Percentiles rank a stretch among this genome's conserved stretches.
phyloP scores from a whole-genome alignment of 2,888 invertebrate species.

The Hoplodrina blanda region DNA sequence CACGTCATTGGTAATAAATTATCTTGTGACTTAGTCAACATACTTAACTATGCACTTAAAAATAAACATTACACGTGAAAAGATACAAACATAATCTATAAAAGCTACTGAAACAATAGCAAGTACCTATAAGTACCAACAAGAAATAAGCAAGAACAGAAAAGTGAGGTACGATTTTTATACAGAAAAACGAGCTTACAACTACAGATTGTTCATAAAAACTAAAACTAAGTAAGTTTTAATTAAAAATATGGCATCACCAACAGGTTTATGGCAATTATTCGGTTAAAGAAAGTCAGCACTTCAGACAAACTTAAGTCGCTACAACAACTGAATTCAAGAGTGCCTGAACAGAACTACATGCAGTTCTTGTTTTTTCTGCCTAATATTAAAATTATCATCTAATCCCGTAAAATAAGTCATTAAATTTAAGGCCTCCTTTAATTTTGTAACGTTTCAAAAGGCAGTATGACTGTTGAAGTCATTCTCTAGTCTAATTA shows the following conservation, averaged over 20 bases:
- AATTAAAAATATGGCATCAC: conserved; percentile 86
- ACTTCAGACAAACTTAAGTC: conserved; percentile 47
- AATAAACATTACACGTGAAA: conserved; percentile 73
- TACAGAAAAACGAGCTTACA: conserved; percentile 77
- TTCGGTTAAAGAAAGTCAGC: conserved; percentile 68
- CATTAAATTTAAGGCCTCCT: conserved; percentile 59
- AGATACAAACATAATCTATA: conserved; percentile 67
- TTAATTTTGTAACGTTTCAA: conserved; percentile 48
- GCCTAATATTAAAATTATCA: conserved; percentile 46
- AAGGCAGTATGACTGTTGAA: conserved; percentile 47
- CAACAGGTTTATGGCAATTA: conserved; percentile 86
- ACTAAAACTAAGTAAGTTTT: conserved; percentile 75
- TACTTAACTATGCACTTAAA: conserved; percentile 79
- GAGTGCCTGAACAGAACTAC: conserved; percentile 40
- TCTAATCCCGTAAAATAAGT: conserved; percentile 52
- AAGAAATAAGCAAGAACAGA: conserved; percentile 77
- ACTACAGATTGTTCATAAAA: conserved; percentile 73
- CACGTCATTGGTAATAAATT: conserved; percentile 91
- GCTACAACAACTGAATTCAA: conserved; percentile 40
- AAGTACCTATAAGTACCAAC: conserved; percentile 56
- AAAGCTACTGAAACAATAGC: conserved; percentile 65
- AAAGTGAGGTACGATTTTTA: conserved; percentile 81
- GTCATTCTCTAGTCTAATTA: conserved; percentile 56
- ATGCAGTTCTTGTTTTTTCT: conserved; percentile 19
- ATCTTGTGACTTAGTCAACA: conserved; percentile 90